Conservation (phyloP, 2,797 vertebrate genomes). For the Bradypodion ventrale region DNA sequence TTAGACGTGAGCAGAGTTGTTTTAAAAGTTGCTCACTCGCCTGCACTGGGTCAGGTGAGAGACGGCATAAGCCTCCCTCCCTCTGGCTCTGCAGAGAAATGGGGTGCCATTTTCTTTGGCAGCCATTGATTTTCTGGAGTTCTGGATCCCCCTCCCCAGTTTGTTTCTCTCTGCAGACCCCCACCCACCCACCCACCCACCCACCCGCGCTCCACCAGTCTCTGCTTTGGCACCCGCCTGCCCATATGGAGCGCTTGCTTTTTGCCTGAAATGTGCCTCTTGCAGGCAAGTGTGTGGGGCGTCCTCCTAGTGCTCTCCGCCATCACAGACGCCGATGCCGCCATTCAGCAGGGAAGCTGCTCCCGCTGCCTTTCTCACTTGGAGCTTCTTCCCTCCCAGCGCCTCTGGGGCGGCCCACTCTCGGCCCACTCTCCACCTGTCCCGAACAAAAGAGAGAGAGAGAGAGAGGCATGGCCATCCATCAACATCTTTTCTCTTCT, state of each 20-base stretch:
- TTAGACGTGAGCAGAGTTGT: neutral
- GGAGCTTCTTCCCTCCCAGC: neutral
- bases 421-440: rapidly evolving
- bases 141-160: constrained; percentile 16
- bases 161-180: constrained; percentile 64
- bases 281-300: constrained; percentile 65
- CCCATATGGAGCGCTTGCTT: constrained; percentile 72
- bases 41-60: neutral
- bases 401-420: neutral
- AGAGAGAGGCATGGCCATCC: neutral
- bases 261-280: constrained; percentile 72
- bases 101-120: neutral
- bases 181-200: constrained; percentile 34
- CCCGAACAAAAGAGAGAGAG: neutral
- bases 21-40: neutral
- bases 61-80: neutral
- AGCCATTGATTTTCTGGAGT: constrained; percentile 26
- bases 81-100: neutral
- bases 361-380: neutral
- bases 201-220: too few species aligned
- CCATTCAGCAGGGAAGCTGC: constrained; percentile 23
- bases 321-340: constrained; percentile 7
- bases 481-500: neutral
- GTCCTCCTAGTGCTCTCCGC: neutral
- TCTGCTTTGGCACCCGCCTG: constrained; percentile 69